These are phyloP conservation scores for Oryzias sinensis DNA, from an alignment of 2,797 vertebrate species.

Conservation along the genomic window DNA sequence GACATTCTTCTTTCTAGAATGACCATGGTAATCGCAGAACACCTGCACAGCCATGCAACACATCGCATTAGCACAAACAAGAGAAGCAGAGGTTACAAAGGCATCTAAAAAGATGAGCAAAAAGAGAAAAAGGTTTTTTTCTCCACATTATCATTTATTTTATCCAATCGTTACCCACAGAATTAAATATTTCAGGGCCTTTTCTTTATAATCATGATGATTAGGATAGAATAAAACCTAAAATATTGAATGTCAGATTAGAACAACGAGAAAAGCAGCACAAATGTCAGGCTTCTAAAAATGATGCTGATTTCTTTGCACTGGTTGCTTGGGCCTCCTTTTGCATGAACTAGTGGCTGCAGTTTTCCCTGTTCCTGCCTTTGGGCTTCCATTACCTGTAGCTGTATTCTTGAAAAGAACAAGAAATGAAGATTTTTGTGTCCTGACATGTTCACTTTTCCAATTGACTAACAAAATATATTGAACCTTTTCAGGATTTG, in stretches of 20 bases:
- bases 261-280: background rate
- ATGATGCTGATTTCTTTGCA: background rate
- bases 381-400: no score
- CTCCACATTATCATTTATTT: no score
- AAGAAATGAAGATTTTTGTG: no score
- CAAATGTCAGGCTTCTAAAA: background rate
- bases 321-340: background rate
- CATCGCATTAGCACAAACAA: background rate
- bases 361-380: no score
- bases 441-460: no score
- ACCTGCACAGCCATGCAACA: constrained; percentile 76
- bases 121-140: no score
- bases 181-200: background rate
- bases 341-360: background rate
- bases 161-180: background rate
- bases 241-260: background rate
- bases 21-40: constrained; percentile 97
- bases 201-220: no score
- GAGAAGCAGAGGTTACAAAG: background rate
- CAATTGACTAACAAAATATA: no score
- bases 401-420: no score
- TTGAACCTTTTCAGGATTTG: no score
- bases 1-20: constrained; percentile 98
- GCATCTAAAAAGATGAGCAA: no score
- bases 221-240: background rate